Conservation (phyloP, 2,888 invertebrate species). For the Crioceris asparagi region DNA sequence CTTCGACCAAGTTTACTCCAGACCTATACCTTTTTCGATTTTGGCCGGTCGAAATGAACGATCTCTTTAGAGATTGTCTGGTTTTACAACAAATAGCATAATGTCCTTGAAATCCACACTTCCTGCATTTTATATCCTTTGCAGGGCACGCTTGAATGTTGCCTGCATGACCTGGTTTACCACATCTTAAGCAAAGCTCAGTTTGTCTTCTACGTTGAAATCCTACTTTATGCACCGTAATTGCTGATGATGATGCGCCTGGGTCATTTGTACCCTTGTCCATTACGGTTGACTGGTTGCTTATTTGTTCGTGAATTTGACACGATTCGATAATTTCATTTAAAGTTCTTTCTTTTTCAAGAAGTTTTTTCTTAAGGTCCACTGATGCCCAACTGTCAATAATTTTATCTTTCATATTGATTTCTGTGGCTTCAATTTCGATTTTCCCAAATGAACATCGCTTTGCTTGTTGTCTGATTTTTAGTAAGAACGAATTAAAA, state of each 20-base stretch:
- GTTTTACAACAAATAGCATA: conserved; percentile 12
- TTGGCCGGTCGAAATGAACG: too few species aligned
- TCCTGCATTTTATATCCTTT: conserved; percentile 11
- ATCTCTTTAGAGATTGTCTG: too few species aligned
- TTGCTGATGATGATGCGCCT: conserved; percentile 3
- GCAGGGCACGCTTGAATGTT: conserved; percentile 6
- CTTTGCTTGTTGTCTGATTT: conserved; percentile 24
- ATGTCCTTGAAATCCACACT: conserved; percentile 13
- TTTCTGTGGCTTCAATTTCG: too few species aligned
- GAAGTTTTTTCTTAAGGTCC: conserved; percentile 20
- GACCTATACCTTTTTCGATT: neutral
- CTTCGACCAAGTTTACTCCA: too few species aligned
- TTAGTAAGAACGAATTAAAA: conserved; percentile 25
- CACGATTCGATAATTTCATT: conserved; percentile 21
- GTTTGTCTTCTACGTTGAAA: too few species aligned
- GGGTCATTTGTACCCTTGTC: neutral
- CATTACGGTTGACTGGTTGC: conserved; percentile 14
- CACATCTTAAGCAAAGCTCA: conserved; percentile 10
- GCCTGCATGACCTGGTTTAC: conserved; percentile 7
- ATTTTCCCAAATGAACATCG: conserved; percentile 26
- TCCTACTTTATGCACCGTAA: too few species aligned
- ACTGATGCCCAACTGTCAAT: conserved; percentile 19
- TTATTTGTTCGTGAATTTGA: conserved; percentile 18
- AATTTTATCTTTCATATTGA: too few species aligned
- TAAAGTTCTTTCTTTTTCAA: conserved; percentile 20